These are phyloP conservation scores for Tenebrosternarchus preto DNA, from an alignment of 2,113 vertebrate genomes.

Conservation along the genomic window DNA sequence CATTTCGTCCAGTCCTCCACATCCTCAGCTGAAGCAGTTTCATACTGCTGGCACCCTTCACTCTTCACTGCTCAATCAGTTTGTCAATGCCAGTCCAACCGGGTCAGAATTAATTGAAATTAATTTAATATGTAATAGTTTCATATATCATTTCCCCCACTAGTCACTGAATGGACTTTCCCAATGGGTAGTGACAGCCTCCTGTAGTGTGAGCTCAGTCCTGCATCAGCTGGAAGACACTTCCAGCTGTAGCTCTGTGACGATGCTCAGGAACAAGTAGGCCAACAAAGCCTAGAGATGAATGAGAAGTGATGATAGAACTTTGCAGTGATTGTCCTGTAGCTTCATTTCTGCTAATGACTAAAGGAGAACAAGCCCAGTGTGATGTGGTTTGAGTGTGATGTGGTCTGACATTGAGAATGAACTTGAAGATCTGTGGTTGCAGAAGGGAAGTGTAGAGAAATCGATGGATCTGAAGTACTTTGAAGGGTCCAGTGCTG, in stretches of 20 bases:
- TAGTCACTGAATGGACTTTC: too few relatives aligned
- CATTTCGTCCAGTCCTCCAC: too few relatives aligned
- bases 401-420: constrained; percentile 22
- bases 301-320: background rate
- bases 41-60: too few relatives aligned
- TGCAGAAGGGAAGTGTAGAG: constrained; percentile 1
- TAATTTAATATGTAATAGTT: too few relatives aligned
- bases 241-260: background rate
- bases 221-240: background rate
- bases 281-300: background rate
- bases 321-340: background rate
- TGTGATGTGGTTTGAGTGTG: too few relatives aligned
- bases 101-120: too few relatives aligned
- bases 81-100: too few relatives aligned
- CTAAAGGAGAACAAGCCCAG: background rate
- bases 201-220: background rate
- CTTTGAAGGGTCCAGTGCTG: too few relatives aligned
- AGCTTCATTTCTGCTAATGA: background rate
- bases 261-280: background rate
- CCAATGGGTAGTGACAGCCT: too few relatives aligned
- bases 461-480: constrained; percentile 17
- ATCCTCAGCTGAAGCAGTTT: too few relatives aligned
- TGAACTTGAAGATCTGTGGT: constrained; percentile 7
- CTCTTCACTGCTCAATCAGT: too few relatives aligned
- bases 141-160: too few relatives aligned